phyloP scores from a whole-genome alignment of 2,888 invertebrate species.

The Acrobasis repandana region DNA sequence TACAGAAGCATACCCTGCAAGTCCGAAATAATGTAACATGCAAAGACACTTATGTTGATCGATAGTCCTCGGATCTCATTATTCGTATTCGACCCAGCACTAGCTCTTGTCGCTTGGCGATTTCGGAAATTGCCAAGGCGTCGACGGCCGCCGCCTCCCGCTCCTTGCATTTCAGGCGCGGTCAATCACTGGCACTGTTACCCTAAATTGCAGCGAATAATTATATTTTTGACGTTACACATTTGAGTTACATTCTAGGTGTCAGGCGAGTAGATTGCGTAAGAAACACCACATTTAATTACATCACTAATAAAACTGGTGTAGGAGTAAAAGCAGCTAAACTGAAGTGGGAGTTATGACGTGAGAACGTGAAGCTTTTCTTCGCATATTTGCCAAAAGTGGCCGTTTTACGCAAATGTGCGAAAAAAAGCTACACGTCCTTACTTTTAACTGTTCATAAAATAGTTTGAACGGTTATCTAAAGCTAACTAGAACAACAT shows the following conservation, averaged over 20 bases:
- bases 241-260: conserved; percentile 1
- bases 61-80: conserved; percentile 58
- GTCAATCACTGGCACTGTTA: conserved; percentile 56
- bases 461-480: no score
- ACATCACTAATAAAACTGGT: no score
- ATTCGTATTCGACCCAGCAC: conserved; percentile 73
- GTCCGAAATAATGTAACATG: not conserved
- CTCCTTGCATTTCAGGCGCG: conserved; percentile 62
- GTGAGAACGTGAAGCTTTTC: no score
- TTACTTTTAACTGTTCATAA: no score
- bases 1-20: not conserved
- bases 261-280: no score
- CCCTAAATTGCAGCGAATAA: conserved; percentile 52
- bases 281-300: no score
- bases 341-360: no score
- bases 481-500: no score
- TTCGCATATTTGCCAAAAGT: no score
- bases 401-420: no score
- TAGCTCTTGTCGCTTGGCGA: conserved; percentile 78
- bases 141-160: conserved; percentile 53
- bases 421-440: no score
- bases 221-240: conserved; percentile 5
- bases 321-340: no score
- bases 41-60: conserved; percentile 12
- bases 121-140: conserved; percentile 82